Evolutionary conservation across 2,113 vertebrate genomes (phyloP).

Genomic region (Tapirus terrestris): DNA sequence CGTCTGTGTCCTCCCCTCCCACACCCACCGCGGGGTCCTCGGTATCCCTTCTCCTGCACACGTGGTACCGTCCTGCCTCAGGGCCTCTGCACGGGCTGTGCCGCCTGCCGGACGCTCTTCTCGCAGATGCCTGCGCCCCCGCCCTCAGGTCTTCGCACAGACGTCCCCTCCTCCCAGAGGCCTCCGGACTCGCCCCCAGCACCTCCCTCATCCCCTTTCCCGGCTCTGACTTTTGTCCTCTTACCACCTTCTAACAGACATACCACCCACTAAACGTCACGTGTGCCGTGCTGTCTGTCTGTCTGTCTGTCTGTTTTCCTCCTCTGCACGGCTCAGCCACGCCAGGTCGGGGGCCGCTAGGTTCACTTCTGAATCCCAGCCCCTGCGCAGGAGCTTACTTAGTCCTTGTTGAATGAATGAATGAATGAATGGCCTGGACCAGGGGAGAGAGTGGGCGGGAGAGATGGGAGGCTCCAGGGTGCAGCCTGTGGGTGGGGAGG

Average conservation of each 20-base stretch:
- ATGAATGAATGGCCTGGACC: not conserved
- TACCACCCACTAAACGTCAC: accelerated
- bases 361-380: not conserved
- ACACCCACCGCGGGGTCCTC: not conserved
- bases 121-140: not conserved
- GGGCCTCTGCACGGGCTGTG: not conserved
- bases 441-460: not conserved
- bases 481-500: not conserved
- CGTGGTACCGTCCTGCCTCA: not conserved
- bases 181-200: not conserved
- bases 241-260: not conserved
- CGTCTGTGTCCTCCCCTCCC: not conserved
- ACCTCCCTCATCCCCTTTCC: not conserved
- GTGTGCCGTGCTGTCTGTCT: not conserved
- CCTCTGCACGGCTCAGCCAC: not conserved
- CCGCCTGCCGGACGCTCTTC: not conserved
- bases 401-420: not conserved
- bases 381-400: not conserved
- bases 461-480: not conserved
- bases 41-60: not conserved
- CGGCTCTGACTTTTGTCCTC: too few relatives aligned
- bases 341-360: not conserved
- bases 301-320: too few relatives aligned
- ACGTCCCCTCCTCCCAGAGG: not conserved
- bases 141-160: not conserved